Conservation (phyloP, 2,113 vertebrate genomes). For the Calonectris borealis region DNA sequence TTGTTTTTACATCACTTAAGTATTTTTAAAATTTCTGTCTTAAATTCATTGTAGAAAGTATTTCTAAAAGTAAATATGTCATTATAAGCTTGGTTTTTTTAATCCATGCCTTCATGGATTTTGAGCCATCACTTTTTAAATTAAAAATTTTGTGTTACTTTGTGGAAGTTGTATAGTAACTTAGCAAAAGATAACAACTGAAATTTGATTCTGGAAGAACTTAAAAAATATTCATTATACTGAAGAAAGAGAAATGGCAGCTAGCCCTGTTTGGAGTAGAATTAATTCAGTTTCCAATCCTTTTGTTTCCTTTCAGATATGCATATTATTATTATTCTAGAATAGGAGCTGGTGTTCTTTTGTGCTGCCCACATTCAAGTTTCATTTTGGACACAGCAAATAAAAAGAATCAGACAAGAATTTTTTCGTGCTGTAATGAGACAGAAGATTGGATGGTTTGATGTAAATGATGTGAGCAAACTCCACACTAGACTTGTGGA, state of each 20-base stretch:
- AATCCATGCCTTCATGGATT: neutral
- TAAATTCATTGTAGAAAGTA: neutral
- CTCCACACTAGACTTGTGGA: slow-evolving; percentile 88
- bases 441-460: slow-evolving; percentile 90
- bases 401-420: slow-evolving; percentile 79
- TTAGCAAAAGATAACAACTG: neutral
- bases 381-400: slow-evolving; percentile 85
- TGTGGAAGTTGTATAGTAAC: neutral
- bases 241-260: neutral
- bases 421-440: slow-evolving; percentile 87
- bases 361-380: slow-evolving; percentile 85
- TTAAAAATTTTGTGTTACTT: neutral
- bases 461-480: slow-evolving; percentile 80
- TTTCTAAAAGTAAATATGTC: neutral
- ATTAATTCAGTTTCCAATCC: neutral
- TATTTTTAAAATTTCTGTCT: neutral
- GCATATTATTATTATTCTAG: slow-evolving; percentile 87
- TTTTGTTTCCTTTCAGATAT: slow-evolving; percentile 67
- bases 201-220: neutral
- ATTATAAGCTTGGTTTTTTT: neutral
- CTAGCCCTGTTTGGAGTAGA: neutral
- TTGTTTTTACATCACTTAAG: neutral
- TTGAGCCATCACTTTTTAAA: neutral
- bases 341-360: slow-evolving; percentile 78
- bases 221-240: neutral